Conservation (phyloP, 2,888 invertebrate genomes). For the Ichneumon xanthorius region DNA sequence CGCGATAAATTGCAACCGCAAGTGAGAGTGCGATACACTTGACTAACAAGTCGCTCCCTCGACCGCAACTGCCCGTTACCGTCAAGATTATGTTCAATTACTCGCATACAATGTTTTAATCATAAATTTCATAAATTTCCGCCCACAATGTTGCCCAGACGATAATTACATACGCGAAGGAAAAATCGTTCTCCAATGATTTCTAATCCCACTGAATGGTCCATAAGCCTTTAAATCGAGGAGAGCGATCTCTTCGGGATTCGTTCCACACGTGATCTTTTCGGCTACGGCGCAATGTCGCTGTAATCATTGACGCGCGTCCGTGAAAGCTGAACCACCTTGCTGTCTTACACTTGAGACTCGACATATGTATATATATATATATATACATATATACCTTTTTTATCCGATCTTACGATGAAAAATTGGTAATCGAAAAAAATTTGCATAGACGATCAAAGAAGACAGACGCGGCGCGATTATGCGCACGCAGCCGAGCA, state of each 20-base stretch:
- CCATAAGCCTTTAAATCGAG: not conserved
- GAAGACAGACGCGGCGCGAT: not conserved
- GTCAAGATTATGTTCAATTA: conserved; percentile 32
- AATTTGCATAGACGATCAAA: not conserved
- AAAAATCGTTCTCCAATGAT: conserved; percentile 10
- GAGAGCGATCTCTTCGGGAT: not conserved
- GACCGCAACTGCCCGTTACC: conserved; percentile 1
- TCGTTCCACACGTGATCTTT: not conserved
- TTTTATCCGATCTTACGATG: not conserved
- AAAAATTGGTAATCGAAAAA: not conserved
- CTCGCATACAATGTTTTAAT: not conserved
- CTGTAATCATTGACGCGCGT: conserved; percentile 8
- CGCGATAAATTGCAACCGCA: conserved; percentile 33
- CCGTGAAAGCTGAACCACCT: conserved; percentile 31
- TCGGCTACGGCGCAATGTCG: conserved; percentile 5
- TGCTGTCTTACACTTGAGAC: not conserved
- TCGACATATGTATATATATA: not conserved
- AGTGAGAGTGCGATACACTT: conserved; percentile 13
- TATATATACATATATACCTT: not conserved
- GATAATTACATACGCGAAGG: not conserved
- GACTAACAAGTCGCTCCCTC: conserved; percentile 14
- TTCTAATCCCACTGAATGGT: not conserved
- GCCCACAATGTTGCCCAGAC: not conserved
- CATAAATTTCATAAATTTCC: not conserved
- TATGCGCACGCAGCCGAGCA: not conserved